Evolutionary conservation across 2,113 vertebrate genomes (phyloP), one percentile per base, ranked within the genome.

Genomic region (Gadus chalcogrammus): DNA sequence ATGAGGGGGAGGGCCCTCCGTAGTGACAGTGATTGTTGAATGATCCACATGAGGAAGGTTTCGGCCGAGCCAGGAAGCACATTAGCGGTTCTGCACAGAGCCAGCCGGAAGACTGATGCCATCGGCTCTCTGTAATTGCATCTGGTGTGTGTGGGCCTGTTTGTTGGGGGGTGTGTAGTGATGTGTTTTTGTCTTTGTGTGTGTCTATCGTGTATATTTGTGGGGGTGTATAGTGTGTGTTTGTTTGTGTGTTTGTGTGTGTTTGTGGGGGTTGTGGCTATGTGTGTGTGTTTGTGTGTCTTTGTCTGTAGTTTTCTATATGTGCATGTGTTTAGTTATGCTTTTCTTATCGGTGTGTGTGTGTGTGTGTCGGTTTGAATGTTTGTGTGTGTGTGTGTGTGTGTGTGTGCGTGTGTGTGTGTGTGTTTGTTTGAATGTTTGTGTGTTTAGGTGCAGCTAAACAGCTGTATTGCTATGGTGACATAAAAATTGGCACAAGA

Each of bases 101-200:
- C n/a, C 77, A 83, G 79, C 79, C 63, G 75, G 79, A 64, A 85
- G 80, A 79, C 74, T 71, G 76, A 83, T 77, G 79, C 65, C 75
- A 79, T 82, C 76, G 68, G 78, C 71, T 80, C 35, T 31, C 69
- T 79, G 70, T 85, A 87, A 88, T 87, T 86, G 79, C 82, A 81
- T 83, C 69, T 78, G 61, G n/a, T 60, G 56, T 61, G 31, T 35
- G n/a, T 69, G 35, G n/a, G 68, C 52, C n/a, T 61, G 68, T 56
- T 38, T 24, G 65, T 28, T 55, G n/a, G n/a, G n/a, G n/a, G n/a
- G n/a, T n/a, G n/a, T n/a, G 64, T 48, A 18, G 7, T 38, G 1
- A 11, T 15, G 38, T 53, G 64, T 20, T 17, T 8, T 9, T 55
- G 65, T 12, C 42, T 66, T 28, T 63, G 68, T 77, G 74, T 65